Evolutionary conservation across 2,113 vertebrate species (phyloP).

Genomic region (Paracyprichromis sp.): DNA sequence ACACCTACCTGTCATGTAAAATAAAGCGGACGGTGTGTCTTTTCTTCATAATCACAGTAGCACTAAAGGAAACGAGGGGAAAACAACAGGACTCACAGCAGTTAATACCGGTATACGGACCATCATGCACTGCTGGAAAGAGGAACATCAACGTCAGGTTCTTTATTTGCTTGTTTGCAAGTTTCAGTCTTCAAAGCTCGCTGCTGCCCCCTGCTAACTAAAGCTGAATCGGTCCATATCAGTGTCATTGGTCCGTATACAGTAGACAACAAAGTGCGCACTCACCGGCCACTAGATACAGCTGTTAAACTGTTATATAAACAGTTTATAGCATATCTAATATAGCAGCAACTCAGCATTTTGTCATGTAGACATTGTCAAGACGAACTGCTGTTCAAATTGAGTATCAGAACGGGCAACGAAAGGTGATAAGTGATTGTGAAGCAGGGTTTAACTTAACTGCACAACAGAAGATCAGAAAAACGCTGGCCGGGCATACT

Average conservation of each 20-base stretch:
- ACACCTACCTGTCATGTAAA: slow-evolving; percentile 55
- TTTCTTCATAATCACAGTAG: slow-evolving; percentile 49
- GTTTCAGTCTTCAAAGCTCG: neutral
- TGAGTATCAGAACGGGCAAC: neutral
- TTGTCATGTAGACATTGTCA: neutral
- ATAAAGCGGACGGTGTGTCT: slow-evolving; percentile 25
- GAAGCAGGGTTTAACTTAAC: neutral
- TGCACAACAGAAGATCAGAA: neutral
- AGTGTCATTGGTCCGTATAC: neutral
- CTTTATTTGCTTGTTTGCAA: neutral
- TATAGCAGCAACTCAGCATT: neutral
- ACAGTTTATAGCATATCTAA: neutral
- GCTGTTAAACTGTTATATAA: neutral
- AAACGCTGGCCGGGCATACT: neutral
- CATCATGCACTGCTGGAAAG: slow-evolving; percentile 46
- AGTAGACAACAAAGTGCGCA: neutral
- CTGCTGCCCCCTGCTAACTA: neutral
- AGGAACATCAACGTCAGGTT: neutral
- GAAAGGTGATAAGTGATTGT: neutral
- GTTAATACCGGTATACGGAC: neutral
- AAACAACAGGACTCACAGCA: neutral
- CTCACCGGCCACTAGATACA: neutral
- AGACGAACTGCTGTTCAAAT: neutral
- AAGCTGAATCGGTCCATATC: neutral
- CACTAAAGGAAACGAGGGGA: neutral